Evolutionary conservation across 2,113 vertebrate genomes (phyloP), one percentile per base, ranked within the genome.

Genomic region (Burhinus oedicnemus): DNA sequence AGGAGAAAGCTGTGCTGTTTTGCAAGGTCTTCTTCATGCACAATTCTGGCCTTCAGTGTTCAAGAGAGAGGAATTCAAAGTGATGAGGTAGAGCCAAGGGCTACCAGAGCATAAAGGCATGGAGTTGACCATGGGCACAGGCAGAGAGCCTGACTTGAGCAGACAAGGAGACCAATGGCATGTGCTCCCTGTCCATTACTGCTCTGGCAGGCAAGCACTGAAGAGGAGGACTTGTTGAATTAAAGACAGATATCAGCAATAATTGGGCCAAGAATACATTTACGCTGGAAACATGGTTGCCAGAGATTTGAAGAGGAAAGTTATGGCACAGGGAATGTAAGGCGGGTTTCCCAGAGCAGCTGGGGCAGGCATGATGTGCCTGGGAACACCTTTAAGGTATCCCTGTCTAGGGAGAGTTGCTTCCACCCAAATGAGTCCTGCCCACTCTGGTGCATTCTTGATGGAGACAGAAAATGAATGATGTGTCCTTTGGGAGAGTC

Each of bases 281-380:
- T 60, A 72, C 69, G 13, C 8, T 70, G 40, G 40, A 69, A 89
- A 49, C n/a, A 34, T 29, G 12, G n/a, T 54, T 72, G 44, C n/a
- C 26, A 36, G 29, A 6, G 11, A 25, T n/a, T 3, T 20, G 32
- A 45, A 71, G 42, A 86, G 27, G 55, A 38, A 81, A 84, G 8
- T 0, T 74, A 23, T 20, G 12, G 49, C 8, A 3, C 21, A 36
- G 62, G 29, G 11, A 52, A 60, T 1, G 22, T 7, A 0, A 0
- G 7, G 15, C 68, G 58, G 22, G 19, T 60, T 54, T 68, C 38
- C 45, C 47, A 80, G 45, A 80, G 32, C 38, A 71, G 6, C 47
- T 36, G 47, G 44, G 52, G 8, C 19, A 78, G 26, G 26, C 4
- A 1, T 27, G 25, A 36, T 76, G 27, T 25, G 22, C 19, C 45